Evolutionary conservation across 2,888 invertebrate species (phyloP).

Genomic region (Hyppa rectilinea): DNA sequence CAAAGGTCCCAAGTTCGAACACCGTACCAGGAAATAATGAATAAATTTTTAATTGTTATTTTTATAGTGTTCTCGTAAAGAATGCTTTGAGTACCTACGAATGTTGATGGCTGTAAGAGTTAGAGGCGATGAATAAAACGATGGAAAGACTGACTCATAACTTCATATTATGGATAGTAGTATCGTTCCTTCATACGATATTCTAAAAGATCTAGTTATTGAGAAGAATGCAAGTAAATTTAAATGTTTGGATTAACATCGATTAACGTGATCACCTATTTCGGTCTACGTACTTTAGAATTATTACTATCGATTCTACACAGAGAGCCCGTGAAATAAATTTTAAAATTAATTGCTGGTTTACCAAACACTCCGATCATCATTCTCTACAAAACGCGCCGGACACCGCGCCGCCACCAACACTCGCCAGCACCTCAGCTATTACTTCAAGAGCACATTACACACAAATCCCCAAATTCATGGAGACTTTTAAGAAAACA

Average conservation of each 20-base stretch:
- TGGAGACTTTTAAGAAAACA: constrained; percentile 48
- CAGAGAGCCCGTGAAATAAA: no score
- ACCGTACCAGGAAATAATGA: neutral
- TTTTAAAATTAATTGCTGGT: neutral
- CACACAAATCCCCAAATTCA: constrained; percentile 29
- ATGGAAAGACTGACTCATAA: neutral
- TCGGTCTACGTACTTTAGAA: neutral
- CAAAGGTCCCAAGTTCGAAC: neutral
- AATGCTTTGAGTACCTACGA: no score
- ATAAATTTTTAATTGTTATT: neutral
- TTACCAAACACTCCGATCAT: neutral
- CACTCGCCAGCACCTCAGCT: neutral
- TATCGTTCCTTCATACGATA: neutral
- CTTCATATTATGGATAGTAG: no score
- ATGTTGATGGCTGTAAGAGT: no score
- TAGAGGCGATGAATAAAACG: no score
- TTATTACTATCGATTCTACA: no score
- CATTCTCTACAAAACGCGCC: neutral
- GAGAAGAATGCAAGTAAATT: neutral
- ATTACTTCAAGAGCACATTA: constrained; percentile 20
- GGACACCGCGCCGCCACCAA: no score
- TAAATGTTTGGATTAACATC: neutral
- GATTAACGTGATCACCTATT: neutral
- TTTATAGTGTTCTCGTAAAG: neutral
- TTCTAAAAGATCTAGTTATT: neutral